A percentile compares a stretch with the other conserved stretches of the same genome.
phyloP scores from a whole-genome alignment of 2,113 vertebrate species.

The Stercorarius parasiticus region DNA sequence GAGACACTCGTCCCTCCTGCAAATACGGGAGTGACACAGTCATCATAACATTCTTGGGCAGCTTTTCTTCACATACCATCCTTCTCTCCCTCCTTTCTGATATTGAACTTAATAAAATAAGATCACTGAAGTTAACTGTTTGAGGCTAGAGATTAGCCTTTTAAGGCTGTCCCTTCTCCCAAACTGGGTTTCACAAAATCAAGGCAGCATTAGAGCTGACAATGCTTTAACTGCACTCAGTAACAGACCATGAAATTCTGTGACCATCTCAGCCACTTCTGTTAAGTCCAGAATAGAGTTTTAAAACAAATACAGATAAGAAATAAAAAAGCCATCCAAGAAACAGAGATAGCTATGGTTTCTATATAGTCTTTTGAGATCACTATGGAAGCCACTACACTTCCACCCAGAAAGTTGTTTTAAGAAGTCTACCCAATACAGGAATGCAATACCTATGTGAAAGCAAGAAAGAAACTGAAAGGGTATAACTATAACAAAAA shows the following conservation, averaged over 20 bases:
- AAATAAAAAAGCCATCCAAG: neutral
- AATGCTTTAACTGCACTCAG: neutral
- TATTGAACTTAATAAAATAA: neutral
- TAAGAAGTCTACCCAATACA: neutral
- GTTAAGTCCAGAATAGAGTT: neutral
- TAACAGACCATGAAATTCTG: neutral
- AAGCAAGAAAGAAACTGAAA: neutral
- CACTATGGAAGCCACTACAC: neutral
- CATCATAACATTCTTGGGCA: neutral
- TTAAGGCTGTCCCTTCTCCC: neutral
- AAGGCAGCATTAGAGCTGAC: neutral
- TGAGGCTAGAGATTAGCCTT: neutral
- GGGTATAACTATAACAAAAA: neutral
- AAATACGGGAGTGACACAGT: neutral
- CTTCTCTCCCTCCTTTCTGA: neutral
- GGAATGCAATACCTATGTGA: neutral
- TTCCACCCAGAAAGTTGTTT: neutral
- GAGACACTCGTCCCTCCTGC: slow-evolving; percentile 97
- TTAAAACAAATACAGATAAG: neutral
- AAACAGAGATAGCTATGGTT: neutral
- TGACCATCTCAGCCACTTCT: neutral
- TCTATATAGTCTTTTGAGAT: neutral
- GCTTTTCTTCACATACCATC: neutral
- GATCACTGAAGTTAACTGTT: neutral
- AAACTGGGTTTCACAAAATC: neutral